Evolutionary conservation across 2,797 vertebrate species (phyloP).

Genomic region (Onychomys leucogaster): DNA sequence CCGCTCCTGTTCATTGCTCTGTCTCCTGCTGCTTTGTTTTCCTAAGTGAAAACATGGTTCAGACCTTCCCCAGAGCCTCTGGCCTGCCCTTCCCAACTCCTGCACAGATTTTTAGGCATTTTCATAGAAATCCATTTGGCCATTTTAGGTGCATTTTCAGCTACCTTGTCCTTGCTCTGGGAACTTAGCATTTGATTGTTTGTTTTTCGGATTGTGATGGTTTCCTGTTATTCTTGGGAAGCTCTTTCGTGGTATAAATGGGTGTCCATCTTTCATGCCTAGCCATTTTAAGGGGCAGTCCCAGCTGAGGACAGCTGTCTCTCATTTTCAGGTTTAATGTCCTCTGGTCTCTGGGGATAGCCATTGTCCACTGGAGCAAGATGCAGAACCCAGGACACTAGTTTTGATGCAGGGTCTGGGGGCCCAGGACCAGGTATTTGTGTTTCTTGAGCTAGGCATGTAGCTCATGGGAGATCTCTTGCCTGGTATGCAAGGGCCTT

Average conservation of each 20-base stretch:
- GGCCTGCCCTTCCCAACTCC: rapidly evolving
- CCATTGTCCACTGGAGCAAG: not conserved
- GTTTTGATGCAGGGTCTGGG: not conserved
- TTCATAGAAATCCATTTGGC: not conserved
- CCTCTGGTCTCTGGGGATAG: not conserved
- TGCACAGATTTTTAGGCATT: too few relatives aligned
- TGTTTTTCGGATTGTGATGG: not conserved
- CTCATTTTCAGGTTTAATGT: not conserved
- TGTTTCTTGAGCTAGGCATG: not conserved
- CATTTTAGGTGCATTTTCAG: not conserved
- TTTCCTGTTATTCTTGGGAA: not conserved
- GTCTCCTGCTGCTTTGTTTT: not conserved
- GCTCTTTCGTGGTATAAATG: not conserved
- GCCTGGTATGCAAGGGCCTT: not conserved
- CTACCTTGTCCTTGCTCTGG: not conserved
- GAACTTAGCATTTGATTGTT: not conserved
- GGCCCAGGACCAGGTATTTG: not conserved
- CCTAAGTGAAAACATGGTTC: not conserved
- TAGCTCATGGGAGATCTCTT: not conserved
- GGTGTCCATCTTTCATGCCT: not conserved
- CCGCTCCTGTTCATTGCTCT: not conserved
- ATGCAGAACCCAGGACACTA: too few relatives aligned
- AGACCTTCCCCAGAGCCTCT: not conserved
- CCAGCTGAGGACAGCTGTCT: not conserved
- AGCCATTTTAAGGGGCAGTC: not conserved